A percentile compares a stretch with the other conserved stretches of the same genome.
Conservation (phyloP, 2,113 vertebrate species). For the Oncorhynchus kisutch region DNA sequence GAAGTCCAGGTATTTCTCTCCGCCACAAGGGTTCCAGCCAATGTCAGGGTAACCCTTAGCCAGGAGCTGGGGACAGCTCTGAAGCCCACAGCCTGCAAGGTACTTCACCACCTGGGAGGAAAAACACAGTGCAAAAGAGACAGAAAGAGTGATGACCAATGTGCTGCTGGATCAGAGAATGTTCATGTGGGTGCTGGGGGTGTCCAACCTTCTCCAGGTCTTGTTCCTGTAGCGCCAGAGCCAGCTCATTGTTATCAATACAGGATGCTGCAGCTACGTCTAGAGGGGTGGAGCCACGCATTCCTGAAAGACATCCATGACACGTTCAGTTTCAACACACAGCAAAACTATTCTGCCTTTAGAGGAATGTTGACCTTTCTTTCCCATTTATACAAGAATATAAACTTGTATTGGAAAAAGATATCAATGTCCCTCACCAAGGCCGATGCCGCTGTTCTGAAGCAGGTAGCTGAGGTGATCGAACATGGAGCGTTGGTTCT, state of each 20-base stretch:
- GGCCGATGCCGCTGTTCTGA: conserved; percentile 89
- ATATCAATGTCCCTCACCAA: conserved; percentile 73
- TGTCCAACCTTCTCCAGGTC: conserved; percentile 87
- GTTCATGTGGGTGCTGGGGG: not conserved
- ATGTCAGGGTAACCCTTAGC: conserved; percentile 92
- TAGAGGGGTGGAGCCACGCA: conserved; percentile 90
- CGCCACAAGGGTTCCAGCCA: conserved; percentile 91
- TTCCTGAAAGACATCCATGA: conserved; percentile 68
- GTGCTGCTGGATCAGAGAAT: not conserved
- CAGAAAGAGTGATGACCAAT: not conserved
- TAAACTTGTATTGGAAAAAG: too few species aligned
- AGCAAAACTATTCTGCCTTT: not conserved
- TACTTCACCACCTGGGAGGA: conserved; percentile 85
- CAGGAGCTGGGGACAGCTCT: conserved; percentile 89
- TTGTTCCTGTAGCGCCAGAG: conserved; percentile 89
- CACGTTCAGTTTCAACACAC: not conserved
- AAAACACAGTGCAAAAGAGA: not conserved
- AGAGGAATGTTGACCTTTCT: not conserved
- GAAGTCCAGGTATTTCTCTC: conserved; percentile 91
- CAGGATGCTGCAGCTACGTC: conserved; percentile 92
- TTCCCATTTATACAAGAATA: not conserved
- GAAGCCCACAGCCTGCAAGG: conserved; percentile 87
- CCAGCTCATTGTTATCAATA: conserved; percentile 93
- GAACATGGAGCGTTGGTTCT: conserved; percentile 94
- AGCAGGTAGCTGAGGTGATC: conserved; percentile 91